Evolutionary conservation across 2,113 vertebrate species (phyloP).

Genomic region (Crotalus tigris): DNA sequence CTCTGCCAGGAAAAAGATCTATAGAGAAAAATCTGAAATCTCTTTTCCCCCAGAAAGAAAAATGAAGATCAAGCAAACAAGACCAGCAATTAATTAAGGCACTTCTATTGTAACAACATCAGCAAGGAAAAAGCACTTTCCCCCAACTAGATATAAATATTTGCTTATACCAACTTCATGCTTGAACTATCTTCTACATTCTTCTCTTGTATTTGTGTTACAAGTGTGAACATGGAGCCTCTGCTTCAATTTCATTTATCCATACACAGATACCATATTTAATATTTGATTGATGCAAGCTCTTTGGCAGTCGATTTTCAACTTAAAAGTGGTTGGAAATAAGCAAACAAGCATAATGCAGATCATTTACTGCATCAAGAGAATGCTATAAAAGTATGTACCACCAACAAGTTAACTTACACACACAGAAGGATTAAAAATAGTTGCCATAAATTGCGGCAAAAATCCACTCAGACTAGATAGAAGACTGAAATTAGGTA

Average conservation of each 20-base stretch:
- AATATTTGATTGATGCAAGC: background rate
- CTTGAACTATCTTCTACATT: background rate
- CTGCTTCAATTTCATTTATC: background rate
- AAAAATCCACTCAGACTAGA: background rate
- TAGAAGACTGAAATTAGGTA: background rate
- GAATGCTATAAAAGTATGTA: background rate
- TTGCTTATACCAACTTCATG: background rate
- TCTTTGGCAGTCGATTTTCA: background rate
- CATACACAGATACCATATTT: background rate
- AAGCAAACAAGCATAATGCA: background rate
- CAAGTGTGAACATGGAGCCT: background rate
- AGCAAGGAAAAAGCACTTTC: background rate
- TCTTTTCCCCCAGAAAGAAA: too few relatives aligned
- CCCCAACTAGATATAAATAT: background rate
- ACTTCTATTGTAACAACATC: background rate
- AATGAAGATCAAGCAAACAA: background rate
- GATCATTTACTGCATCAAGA: background rate
- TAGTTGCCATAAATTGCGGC: background rate
- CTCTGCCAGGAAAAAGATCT: background rate
- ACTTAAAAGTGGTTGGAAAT: background rate
- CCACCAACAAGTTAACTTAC: background rate
- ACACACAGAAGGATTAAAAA: background rate
- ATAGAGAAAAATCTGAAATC: background rate
- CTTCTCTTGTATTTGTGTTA: background rate
- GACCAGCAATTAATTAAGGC: background rate